A percentile compares a stretch with the other conserved stretches of the same genome.
phyloP scores from a whole-genome alignment of 2,888 invertebrate species.

The Eupsilia transversa region DNA sequence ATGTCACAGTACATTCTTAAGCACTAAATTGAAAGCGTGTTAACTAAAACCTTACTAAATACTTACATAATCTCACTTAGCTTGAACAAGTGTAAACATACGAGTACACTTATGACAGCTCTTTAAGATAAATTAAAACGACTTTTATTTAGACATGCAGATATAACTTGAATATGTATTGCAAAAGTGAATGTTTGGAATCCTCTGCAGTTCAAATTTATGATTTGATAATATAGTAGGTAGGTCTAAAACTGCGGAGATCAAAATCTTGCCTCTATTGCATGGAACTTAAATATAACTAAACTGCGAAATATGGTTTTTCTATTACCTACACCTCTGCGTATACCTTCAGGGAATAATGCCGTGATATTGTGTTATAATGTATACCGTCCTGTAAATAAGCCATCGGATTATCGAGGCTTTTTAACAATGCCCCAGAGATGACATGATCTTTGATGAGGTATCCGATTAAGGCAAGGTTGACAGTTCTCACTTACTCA shows the following conservation, averaged over 20 bases:
- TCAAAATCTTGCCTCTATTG: not conserved
- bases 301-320: not conserved
- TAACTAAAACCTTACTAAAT: not conserved
- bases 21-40: constrained; percentile 19
- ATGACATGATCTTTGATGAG: not conserved
- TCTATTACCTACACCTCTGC: too few species aligned
- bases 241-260: not conserved
- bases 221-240: not conserved
- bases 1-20: not conserved
- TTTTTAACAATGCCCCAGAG: not conserved
- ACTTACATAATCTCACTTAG: constrained; percentile 29
- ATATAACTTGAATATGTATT: constrained; percentile 3
- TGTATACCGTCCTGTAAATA: not conserved
- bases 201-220: not conserved
- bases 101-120: not conserved
- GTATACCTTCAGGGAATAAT: too few species aligned
- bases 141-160: constrained; percentile 14
- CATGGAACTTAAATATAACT: not conserved
- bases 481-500: not conserved
- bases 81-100: not conserved
- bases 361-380: not conserved
- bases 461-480: not conserved
- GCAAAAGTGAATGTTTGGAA: constrained; percentile 7
- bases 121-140: constrained; percentile 8
- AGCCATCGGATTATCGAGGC: not conserved